Evolutionary conservation across 2,888 invertebrate genomes (phyloP).

Genomic region (Leptopilina drosophilae): DNA sequence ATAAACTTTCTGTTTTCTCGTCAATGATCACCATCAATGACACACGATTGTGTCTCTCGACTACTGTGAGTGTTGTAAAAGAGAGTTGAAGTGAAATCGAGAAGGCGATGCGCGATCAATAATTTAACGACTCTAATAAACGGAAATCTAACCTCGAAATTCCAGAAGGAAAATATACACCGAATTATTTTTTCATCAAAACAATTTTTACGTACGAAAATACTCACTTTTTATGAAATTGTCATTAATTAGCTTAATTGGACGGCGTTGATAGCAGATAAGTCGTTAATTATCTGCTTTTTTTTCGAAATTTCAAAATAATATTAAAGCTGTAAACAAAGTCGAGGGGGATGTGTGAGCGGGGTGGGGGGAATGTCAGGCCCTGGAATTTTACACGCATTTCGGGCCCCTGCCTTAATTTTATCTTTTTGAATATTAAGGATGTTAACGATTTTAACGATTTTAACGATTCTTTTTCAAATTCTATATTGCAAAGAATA

Average conservation of each 20-base stretch:
- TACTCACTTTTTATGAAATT: not conserved
- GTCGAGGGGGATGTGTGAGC: not conserved
- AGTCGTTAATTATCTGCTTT: not conserved
- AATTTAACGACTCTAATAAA: constrained; percentile 44
- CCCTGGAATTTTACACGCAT: not conserved
- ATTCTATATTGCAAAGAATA: too few species aligned
- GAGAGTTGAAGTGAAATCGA: constrained; percentile 21
- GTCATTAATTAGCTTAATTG: not conserved
- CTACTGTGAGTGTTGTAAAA: constrained; percentile 26
- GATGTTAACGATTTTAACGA: too few species aligned
- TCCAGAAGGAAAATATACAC: not conserved
- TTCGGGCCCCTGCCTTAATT: not conserved
- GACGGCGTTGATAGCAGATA: not conserved
- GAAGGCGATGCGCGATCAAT: constrained; percentile 64
- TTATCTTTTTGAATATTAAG: not conserved
- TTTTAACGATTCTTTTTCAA: too few species aligned
- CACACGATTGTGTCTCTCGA: constrained; percentile 21
- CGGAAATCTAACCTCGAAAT: constrained; percentile 51
- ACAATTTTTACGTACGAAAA: not conserved
- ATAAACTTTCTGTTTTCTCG: constrained; percentile 50
- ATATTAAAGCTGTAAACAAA: constrained; percentile 4
- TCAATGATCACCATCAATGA: constrained; percentile 52
- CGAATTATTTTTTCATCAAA: not conserved
- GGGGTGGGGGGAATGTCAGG: not conserved
- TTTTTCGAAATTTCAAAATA: constrained; percentile 5